These are phyloP conservation scores for Stegana nigrithorax DNA, from an alignment of 2,888 invertebrate species.

Conservation along the genomic window DNA sequence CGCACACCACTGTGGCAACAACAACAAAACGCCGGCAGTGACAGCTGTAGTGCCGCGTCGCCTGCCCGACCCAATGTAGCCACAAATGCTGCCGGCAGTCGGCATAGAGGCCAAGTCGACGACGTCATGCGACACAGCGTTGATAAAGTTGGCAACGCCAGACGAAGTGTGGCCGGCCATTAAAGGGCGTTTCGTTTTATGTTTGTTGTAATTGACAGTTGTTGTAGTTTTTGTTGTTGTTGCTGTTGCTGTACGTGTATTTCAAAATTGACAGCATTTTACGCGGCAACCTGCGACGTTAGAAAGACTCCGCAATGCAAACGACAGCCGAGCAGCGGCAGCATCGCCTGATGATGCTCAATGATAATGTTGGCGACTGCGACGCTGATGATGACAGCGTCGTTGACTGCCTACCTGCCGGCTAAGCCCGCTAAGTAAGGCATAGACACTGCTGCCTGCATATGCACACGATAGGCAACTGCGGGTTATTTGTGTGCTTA, in stretches of 20 bases:
- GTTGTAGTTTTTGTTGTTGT: background rate
- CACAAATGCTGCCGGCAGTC: background rate
- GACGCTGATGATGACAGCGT: conserved; percentile 33
- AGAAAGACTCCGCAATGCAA: no score
- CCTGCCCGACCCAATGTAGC: conserved; percentile 24
- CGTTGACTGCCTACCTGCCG: conserved; percentile 28
- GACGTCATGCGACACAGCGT: background rate
- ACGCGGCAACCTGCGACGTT: no score
- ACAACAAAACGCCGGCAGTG: conserved; percentile 6
- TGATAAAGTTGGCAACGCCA: background rate
- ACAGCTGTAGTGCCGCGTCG: conserved; percentile 13
- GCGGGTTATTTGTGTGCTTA: no score
- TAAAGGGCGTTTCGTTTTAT: conserved; percentile 62
- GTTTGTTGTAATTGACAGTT: conserved; percentile 47
- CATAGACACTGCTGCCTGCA: no score
- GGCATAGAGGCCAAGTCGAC: background rate
- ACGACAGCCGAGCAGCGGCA: no score
- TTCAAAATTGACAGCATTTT: no score
- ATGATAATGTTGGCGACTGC: no score
- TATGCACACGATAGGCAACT: no score
- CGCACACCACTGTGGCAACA: no score
- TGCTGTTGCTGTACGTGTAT: conserved; percentile 48
- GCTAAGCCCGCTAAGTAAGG: no score
- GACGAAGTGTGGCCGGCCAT: conserved; percentile 48
- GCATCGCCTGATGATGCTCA: no score